phyloP scores from a whole-genome alignment of 1,140 invertebrate species.

The Bombus balteatus region DNA sequence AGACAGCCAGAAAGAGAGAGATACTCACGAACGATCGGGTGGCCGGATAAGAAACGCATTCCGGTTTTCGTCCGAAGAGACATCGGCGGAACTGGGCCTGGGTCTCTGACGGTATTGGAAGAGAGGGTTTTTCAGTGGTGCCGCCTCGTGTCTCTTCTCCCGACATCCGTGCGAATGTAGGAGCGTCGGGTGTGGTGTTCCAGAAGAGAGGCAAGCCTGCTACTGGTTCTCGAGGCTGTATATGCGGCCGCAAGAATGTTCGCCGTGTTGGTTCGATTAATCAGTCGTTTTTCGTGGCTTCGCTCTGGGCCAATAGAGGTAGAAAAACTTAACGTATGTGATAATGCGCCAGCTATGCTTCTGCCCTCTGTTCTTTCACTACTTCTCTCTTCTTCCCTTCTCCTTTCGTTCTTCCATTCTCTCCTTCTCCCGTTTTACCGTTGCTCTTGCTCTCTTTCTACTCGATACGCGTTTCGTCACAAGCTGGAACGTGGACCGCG shows the following conservation, averaged over 20 bases:
- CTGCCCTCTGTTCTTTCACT: neutral
- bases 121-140: slow-evolving; percentile 37
- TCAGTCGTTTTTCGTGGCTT: slow-evolving; percentile 68
- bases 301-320: slow-evolving; percentile 67
- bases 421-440: neutral
- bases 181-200: slow-evolving; percentile 57
- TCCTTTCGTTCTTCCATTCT: neutral
- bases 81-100: slow-evolving; percentile 31
- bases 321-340: slow-evolving; percentile 73
- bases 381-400: neutral
- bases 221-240: slow-evolving; percentile 27
- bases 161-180: slow-evolving; percentile 60
- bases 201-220: slow-evolving; percentile 21
- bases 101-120: slow-evolving; percentile 39
- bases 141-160: slow-evolving; percentile 59
- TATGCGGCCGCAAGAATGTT: slow-evolving; percentile 60
- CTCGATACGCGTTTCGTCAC: slow-evolving; percentile 11
- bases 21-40: neutral
- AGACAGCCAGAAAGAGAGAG: neutral
- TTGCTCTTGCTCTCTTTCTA: neutral
- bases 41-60: slow-evolving; percentile 50
- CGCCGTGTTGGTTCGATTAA: slow-evolving; percentile 71
- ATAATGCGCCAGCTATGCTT: slow-evolving; percentile 70
- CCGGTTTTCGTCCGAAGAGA: slow-evolving; percentile 52
- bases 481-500: slow-evolving; percentile 40